Conservation (phyloP, 1,140 invertebrate genomes). For the Anoplophora glabripennis region DNA sequence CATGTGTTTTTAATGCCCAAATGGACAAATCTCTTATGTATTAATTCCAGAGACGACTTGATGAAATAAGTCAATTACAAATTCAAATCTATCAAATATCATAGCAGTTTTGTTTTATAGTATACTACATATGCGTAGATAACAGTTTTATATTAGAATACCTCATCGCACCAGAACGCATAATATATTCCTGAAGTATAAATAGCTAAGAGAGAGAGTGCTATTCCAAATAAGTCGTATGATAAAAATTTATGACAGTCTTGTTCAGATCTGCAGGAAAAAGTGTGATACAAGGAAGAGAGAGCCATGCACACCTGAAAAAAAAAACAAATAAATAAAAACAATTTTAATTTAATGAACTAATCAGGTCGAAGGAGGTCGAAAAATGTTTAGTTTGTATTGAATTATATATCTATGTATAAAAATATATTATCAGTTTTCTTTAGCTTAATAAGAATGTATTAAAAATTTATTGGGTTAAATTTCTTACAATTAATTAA, state of each 20-base stretch:
- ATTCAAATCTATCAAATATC: neutral
- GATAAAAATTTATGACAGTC: constrained; percentile 85
- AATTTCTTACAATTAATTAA: too few relatives aligned
- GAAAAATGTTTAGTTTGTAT: too few relatives aligned
- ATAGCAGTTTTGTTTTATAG: neutral
- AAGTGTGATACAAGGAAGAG: constrained; percentile 91
- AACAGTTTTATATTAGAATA: constrained; percentile 51
- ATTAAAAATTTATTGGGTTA: too few relatives aligned
- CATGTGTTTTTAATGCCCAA: neutral
- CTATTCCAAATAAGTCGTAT: constrained; percentile 91
- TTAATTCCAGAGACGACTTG: neutral
- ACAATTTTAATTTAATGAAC: too few relatives aligned
- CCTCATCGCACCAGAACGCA: constrained; percentile 92
- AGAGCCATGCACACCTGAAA: constrained; percentile 89
- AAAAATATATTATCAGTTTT: too few relatives aligned
- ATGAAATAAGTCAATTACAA: neutral
- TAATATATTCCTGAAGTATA: constrained; percentile 96
- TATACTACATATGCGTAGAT: too few relatives aligned
- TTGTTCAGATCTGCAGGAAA: constrained; percentile 85
- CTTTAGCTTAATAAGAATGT: too few relatives aligned
- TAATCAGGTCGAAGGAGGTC: too few relatives aligned
- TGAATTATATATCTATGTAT: too few relatives aligned
- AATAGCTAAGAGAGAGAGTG: constrained; percentile 86
- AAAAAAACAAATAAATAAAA: constrained; percentile 34
- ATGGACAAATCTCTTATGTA: neutral